Evolutionary conservation across 2,113 vertebrate genomes (phyloP).

Genomic region (Halichoeres trimaculatus): DNA sequence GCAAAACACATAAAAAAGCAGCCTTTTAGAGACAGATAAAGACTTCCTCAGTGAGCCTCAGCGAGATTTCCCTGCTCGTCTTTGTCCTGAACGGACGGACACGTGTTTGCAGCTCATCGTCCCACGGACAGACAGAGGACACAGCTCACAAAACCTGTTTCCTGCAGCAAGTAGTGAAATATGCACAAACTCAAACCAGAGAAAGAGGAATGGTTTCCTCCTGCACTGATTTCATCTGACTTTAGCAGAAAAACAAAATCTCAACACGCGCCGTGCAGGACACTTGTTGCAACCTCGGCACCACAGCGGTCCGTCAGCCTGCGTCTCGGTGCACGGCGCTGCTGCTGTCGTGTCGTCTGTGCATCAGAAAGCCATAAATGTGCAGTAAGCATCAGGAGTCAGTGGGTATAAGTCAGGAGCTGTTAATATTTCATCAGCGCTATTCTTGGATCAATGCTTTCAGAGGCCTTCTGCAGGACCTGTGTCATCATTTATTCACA

Average conservation of each 20-base stretch:
- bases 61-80: background rate
- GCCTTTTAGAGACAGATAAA: background rate
- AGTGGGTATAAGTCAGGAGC: slow-evolving; percentile 47
- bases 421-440: slow-evolving; percentile 89
- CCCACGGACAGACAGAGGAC: slow-evolving; percentile 15
- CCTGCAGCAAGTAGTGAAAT: background rate
- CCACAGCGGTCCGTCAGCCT: background rate
- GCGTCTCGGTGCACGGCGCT: background rate
- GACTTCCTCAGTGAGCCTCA: background rate
- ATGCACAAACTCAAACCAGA: background rate
- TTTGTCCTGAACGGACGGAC: slow-evolving; percentile 10
- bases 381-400: slow-evolving; percentile 75
- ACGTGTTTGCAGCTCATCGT: background rate
- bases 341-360: slow-evolving; percentile 22
- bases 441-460: slow-evolving; percentile 88
- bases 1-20: background rate
- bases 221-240: background rate
- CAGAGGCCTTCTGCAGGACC: slow-evolving; percentile 85
- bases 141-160: background rate
- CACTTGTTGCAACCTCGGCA: background rate
- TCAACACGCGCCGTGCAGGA: background rate
- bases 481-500: slow-evolving; percentile 89
- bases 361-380: slow-evolving; percentile 78
- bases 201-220: background rate
- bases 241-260: no score